These are phyloP conservation scores for Stenotaenia linearis DNA, from an alignment of 2,888 invertebrate genomes.

Conservation along the genomic window DNA sequence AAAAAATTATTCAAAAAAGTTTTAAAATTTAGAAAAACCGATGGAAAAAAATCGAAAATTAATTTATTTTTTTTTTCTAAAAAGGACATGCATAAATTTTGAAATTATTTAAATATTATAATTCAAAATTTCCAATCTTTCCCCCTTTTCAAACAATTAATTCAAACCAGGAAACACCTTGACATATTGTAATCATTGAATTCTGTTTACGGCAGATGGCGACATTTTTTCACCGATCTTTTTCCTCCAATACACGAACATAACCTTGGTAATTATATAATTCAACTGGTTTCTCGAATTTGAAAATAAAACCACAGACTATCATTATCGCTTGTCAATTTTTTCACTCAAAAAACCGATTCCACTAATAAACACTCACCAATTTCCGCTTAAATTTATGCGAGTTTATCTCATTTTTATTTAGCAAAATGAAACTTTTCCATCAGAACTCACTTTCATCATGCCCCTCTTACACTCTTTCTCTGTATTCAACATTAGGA, in stretches of 20 bases:
- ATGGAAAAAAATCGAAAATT: too few species aligned
- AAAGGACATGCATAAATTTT: too few species aligned
- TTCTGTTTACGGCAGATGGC: slow-evolving; percentile 4
- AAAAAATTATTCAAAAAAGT: not conserved
- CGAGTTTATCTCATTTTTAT: not conserved
- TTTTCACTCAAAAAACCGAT: too few species aligned
- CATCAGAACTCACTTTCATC: not conserved
- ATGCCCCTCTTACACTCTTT: not conserved
- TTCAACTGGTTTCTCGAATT: not conserved
- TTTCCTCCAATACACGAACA: not conserved
- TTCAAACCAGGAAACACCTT: not conserved
- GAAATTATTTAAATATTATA: too few species aligned
- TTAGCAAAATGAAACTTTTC: not conserved
- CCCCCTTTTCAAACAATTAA: not conserved
- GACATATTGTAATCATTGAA: slow-evolving; percentile 6
- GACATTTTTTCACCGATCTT: not conserved
- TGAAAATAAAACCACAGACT: slow-evolving; percentile 12
- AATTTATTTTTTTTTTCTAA: too few species aligned
- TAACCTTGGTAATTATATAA: slow-evolving; percentile 14
- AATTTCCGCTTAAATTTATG: not conserved
- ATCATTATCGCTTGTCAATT: not conserved
- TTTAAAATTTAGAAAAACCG: not conserved
- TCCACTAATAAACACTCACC: too few species aligned
- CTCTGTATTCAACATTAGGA: not conserved
- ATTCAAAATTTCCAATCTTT: not conserved